phyloP scores from a whole-genome alignment of 2,888 invertebrate species.

The Spisula solida region DNA sequence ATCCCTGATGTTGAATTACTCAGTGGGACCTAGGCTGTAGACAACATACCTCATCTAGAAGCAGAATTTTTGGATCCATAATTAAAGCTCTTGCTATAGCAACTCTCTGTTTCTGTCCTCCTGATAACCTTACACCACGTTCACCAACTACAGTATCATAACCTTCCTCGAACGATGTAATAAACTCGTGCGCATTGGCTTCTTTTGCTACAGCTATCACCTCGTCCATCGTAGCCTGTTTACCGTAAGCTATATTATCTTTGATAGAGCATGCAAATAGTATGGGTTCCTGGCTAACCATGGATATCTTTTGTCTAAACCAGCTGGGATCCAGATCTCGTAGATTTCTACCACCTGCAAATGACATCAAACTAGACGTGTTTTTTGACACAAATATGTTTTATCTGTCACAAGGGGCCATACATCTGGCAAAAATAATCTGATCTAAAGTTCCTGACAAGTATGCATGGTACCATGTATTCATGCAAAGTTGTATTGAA shows the following conservation, averaged over 20 bases:
- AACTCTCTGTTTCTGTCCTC: slow-evolving; percentile 86
- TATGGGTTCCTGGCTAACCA: slow-evolving; percentile 86
- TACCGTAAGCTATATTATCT: slow-evolving; percentile 86
- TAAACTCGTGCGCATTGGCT: slow-evolving; percentile 87
- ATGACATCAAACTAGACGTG: background rate
- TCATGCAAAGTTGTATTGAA: no score
- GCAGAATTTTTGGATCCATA: slow-evolving; percentile 85
- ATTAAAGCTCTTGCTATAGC: slow-evolving; percentile 86
- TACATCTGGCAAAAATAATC: no score
- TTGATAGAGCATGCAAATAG: slow-evolving; percentile 86
- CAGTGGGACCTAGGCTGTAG: no score
- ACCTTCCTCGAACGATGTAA: slow-evolving; percentile 83
- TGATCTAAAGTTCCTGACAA: no score
- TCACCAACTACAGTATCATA: slow-evolving; percentile 86
- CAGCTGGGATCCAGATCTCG: slow-evolving; percentile 82
- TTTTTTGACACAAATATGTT: no score
- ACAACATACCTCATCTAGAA: slow-evolving; percentile 84
- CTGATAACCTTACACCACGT: slow-evolving; percentile 85
- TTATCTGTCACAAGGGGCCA: no score
- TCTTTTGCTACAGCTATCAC: slow-evolving; percentile 84
- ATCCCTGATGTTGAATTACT: no score
- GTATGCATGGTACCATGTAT: no score
- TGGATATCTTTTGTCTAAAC: slow-evolving; percentile 83
- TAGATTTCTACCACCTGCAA: slow-evolving; percentile 82
- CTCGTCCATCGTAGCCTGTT: slow-evolving; percentile 76